Evolutionary conservation across 1,140 invertebrate genomes (phyloP), one percentile per base, ranked within the genome.

Genomic region (Venustaconcha ellipsiformis): DNA sequence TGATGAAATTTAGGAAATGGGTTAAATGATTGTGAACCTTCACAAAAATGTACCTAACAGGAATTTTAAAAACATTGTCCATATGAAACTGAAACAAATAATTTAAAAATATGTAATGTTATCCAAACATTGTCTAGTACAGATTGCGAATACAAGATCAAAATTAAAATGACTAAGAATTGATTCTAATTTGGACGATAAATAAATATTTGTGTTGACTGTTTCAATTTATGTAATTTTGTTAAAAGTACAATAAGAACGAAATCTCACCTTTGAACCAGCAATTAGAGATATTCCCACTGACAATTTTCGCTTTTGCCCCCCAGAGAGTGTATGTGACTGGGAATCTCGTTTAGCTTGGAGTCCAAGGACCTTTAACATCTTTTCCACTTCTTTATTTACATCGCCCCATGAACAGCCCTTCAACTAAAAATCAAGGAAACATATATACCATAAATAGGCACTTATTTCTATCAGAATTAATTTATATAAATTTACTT

Each of bases 271-370:
- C 82, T 89, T 86, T 11, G 91, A 90, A 13, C 88, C 90, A n/a
- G 90, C 91, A 75, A 92, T 89, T 70, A 92, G 89, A 15, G 92
- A 91, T 67, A 91, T 91, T 1, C 88, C 91, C 18, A 92, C 87
- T 67, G 88, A 91, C 1, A 92, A 81, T 75, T 91, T 92, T 57
- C 91, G 78, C 74, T 92, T 91, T 88, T 91, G 90, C n/a, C 91
- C 91, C n/a, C 91, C 91, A 60, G 91, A 91, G 26, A 92, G 76
- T 81, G 94, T 94, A 84, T 93, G 93, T 0, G 95, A 92, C 82
- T 93, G 92, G 0, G 93, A 92, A 88, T 92, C 88, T 57, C 89
- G 87, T 87, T 95, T 94, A 30, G 92, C 90, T 17, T 88, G 85
- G 30, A 94, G 83, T 80, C 92, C 92, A 23, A 94, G 83, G 74